Percentiles rank a stretch among this genome's conserved stretches.
Evolutionary conservation across 2,888 invertebrate genomes (phyloP).

Genomic region (Phalangium opilio): DNA sequence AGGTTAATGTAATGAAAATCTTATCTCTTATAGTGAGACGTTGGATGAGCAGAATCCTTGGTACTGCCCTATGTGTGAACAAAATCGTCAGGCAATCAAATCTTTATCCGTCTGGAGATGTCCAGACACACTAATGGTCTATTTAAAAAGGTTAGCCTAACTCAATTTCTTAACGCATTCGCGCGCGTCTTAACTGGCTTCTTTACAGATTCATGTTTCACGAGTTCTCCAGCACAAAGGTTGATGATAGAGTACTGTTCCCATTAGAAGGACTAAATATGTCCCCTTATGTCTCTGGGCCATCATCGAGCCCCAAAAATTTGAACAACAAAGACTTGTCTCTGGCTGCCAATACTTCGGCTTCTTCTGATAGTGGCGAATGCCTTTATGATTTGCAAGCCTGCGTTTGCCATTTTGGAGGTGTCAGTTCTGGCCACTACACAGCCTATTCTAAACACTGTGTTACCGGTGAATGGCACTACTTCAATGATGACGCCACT

Average conservation of each 20-base stretch:
- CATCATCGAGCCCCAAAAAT: slow-evolving; percentile 19
- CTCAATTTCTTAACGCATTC: too few species aligned
- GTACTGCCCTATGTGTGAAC: slow-evolving; percentile 45
- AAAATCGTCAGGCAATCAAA: slow-evolving; percentile 46
- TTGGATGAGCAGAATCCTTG: slow-evolving; percentile 49
- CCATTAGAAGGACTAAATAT: slow-evolving; percentile 42
- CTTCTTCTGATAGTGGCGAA: background rate
- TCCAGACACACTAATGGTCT: slow-evolving; percentile 46
- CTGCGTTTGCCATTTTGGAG: slow-evolving; percentile 48
- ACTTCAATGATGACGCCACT: slow-evolving; percentile 44
- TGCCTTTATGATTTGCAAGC: slow-evolving; percentile 42
- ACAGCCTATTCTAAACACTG: slow-evolving; percentile 45
- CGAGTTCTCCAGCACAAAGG: slow-evolving; percentile 44
- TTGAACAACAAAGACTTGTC: slow-evolving; percentile 24
- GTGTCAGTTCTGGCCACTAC: slow-evolving; percentile 40
- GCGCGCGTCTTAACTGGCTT: slow-evolving; percentile 3
- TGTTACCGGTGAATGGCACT: slow-evolving; percentile 40
- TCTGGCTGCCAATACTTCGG: too few species aligned
- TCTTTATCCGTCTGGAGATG: slow-evolving; percentile 47
- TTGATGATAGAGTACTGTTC: slow-evolving; percentile 45
- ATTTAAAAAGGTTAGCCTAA: slow-evolving; percentile 40
- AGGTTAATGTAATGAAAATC: slow-evolving; percentile 5
- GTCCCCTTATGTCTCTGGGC: slow-evolving; percentile 33
- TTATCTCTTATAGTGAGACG: slow-evolving; percentile 44
- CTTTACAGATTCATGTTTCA: slow-evolving; percentile 44